Conservation (phyloP, 64 coral and sea anemone species). For the Montipora capricornis region DNA sequence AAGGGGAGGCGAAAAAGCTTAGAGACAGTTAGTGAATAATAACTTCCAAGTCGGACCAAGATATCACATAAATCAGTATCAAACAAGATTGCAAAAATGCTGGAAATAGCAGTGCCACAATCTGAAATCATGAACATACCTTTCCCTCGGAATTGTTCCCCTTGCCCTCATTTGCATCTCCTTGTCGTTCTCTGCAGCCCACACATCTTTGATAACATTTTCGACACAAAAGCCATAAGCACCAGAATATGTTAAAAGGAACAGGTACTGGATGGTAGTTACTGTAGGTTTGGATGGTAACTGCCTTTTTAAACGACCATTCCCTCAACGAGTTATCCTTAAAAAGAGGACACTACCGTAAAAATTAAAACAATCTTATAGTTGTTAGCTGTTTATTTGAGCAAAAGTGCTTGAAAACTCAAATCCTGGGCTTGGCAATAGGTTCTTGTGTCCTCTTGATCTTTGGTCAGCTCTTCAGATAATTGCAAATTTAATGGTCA, state of each 20-base stretch:
- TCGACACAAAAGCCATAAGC: background rate
- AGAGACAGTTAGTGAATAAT: too few relatives aligned
- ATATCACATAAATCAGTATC: too few relatives aligned
- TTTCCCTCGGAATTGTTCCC: background rate
- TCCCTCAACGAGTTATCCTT: conserved; percentile 67
- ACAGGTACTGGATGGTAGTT: conserved; percentile 58
- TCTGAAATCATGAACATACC: background rate
- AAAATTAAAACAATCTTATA: background rate
- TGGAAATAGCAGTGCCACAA: too few relatives aligned
- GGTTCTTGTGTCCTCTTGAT: too few relatives aligned
- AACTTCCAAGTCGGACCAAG: too few relatives aligned
- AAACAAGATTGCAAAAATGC: too few relatives aligned
- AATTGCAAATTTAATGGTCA: background rate
- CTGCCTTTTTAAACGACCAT: conserved; percentile 69
- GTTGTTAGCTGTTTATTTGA: too few relatives aligned
- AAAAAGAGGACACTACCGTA: background rate
- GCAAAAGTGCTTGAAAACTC: too few relatives aligned
- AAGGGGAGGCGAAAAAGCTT: too few relatives aligned
- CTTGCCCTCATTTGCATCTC: background rate
- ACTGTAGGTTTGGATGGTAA: conserved; percentile 54
- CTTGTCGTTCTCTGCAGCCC: background rate
- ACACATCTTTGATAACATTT: background rate
- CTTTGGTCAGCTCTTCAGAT: too few relatives aligned
- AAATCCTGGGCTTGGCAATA: too few relatives aligned
- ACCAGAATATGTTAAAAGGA: conserved; percentile 59